Evolutionary conservation across 2,113 vertebrate genomes (phyloP).

Genomic region (Pterocles orientalis): DNA sequence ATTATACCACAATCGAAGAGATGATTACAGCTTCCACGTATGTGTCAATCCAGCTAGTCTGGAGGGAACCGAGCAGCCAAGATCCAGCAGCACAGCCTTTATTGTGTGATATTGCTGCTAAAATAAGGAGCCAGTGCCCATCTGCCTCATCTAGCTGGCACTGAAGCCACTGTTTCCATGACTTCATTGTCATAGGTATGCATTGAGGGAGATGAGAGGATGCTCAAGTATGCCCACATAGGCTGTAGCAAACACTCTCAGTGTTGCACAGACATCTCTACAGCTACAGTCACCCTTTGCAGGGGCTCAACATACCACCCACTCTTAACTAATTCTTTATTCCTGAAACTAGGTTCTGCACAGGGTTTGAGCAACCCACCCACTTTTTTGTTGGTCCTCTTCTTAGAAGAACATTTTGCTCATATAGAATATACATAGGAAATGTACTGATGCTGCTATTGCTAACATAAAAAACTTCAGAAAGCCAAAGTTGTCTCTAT

Average conservation of each 20-base stretch:
- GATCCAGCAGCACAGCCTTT: neutral
- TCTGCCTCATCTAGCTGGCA: neutral
- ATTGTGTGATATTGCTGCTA: neutral
- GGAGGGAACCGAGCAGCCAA: neutral
- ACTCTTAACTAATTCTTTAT: neutral
- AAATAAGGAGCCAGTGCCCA: neutral
- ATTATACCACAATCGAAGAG: neutral
- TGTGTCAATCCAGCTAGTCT: neutral
- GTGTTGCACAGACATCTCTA: neutral
- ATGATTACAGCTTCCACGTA: fast-evolving
- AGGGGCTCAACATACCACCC: neutral
- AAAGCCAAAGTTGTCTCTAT: neutral
- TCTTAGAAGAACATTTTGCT: neutral
- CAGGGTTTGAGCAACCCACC: slow-evolving; percentile 7
- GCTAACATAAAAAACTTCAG: neutral
- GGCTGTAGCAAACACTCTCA: neutral
- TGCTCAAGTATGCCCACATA: neutral
- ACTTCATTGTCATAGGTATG: neutral
- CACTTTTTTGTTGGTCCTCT: neutral
- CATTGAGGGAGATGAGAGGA: neutral
- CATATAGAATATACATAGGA: neutral
- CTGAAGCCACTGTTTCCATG: neutral
- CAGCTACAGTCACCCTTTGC: neutral
- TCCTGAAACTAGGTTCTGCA: neutral
- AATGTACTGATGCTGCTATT: slow-evolving; percentile 18